Percentiles rank a stretch among this genome's conserved stretches.
Evolutionary conservation across 2,797 vertebrate genomes (phyloP).

Genomic region (Lycodopsis pacificus): DNA sequence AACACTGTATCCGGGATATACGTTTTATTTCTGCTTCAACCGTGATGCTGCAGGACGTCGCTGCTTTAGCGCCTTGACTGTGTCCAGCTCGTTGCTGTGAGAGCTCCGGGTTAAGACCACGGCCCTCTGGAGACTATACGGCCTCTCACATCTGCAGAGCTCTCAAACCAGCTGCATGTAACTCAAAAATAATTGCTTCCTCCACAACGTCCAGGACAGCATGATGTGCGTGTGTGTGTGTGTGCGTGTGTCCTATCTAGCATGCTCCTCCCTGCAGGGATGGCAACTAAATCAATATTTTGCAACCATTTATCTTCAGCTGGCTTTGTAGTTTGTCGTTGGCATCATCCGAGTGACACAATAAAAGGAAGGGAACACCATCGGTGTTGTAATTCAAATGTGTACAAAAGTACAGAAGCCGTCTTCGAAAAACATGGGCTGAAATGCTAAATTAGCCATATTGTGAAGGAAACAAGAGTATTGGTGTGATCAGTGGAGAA

Average conservation of each 20-base stretch:
- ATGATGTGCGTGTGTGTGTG: conserved; percentile 86
- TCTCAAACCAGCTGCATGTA: conserved; percentile 87
- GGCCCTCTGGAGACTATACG: conserved; percentile 79
- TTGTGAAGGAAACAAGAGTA: neutral
- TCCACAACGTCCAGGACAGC: conserved; percentile 83
- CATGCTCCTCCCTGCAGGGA: conserved; percentile 61
- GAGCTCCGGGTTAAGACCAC: conserved; percentile 81
- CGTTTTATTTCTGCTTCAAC: conserved; percentile 10
- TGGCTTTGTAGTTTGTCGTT: conserved; percentile 54
- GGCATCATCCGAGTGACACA: conserved; percentile 14
- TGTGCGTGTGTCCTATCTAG: conserved; percentile 89
- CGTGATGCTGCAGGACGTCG: conserved; percentile 54
- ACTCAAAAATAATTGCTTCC: conserved; percentile 90
- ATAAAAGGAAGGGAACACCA: neutral
- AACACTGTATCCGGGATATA: conserved; percentile 9
- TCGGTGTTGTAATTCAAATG: neutral
- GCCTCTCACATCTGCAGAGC: conserved; percentile 86
- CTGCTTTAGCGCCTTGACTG: conserved; percentile 69
- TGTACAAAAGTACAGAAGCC: neutral
- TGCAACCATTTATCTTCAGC: conserved; percentile 62
- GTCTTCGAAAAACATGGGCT: neutral
- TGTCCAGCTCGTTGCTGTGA: conserved; percentile 80
- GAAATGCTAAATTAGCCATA: neutral
- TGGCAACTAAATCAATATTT: conserved; percentile 73
- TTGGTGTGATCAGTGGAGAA: neutral